A percentile compares a stretch with the other conserved stretches of the same genome.
These are phyloP conservation scores for Mamestra brassicae DNA, from an alignment of 2,888 invertebrate species.

Conservation along the genomic window DNA sequence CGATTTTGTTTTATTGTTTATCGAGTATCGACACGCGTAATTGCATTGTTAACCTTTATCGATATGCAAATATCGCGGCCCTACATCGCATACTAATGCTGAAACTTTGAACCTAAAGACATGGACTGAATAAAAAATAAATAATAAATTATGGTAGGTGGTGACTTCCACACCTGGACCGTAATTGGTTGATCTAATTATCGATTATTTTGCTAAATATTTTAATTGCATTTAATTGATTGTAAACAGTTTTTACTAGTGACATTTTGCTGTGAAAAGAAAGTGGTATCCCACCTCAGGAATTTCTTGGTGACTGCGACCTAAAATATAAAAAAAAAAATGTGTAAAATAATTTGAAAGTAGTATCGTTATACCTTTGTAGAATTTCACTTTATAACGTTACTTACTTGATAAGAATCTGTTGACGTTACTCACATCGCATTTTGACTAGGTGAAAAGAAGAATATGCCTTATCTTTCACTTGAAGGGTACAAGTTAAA, in stretches of 20 bases:
- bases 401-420: not conserved
- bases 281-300: not conserved
- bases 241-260: not conserved
- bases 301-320: not conserved
- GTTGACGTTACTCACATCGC: too few relatives aligned
- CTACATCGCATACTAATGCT: constrained; percentile 57
- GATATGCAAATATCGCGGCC: constrained; percentile 72
- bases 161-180: constrained; percentile 46
- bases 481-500: not conserved
- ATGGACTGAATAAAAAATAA: constrained; percentile 48
- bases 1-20: constrained; percentile 74
- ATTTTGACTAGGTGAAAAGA: not conserved
- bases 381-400: not conserved
- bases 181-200: constrained; percentile 52
- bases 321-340: not conserved
- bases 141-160: constrained; percentile 31
- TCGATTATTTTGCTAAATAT: constrained; percentile 33
- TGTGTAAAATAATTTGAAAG: not conserved
- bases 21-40: constrained; percentile 74
- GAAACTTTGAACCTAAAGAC: constrained; percentile 36
- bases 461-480: too few relatives aligned
- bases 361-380: not conserved
- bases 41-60: constrained; percentile 79
- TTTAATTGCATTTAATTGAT: constrained; percentile 32
- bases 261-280: not conserved